These are phyloP conservation scores for Mirounga angustirostris DNA, from an alignment of 2,113 vertebrate genomes.

Conservation along the genomic window DNA sequence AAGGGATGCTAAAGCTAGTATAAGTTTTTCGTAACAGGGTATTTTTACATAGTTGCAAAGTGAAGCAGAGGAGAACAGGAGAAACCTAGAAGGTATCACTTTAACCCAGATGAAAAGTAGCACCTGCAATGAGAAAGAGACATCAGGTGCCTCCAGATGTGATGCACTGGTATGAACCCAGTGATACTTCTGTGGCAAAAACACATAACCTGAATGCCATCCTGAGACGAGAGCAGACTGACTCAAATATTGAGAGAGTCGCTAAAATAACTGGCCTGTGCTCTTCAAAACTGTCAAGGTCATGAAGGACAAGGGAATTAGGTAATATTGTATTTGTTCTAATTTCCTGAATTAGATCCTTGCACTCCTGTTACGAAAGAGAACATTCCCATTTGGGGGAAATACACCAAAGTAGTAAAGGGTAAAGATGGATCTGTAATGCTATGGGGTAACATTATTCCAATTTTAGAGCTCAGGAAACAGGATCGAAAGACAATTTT, in stretches of 20 bases:
- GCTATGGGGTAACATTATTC: background rate
- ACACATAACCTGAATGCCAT: background rate
- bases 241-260: background rate
- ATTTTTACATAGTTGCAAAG: background rate
- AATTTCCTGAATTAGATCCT: background rate
- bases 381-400: background rate
- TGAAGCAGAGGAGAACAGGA: background rate
- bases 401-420: background rate
- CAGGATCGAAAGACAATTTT: background rate
- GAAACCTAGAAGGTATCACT: background rate
- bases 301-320: background rate
- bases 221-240: background rate
- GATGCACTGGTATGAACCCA: background rate
- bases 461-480: constrained; percentile 1
- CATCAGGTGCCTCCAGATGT: background rate
- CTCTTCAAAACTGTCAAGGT: background rate
- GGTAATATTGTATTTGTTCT: background rate
- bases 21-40: background rate
- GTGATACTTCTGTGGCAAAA: background rate
- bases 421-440: background rate
- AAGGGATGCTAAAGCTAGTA: background rate
- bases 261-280: background rate
- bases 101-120: background rate
- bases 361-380: background rate
- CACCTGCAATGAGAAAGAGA: background rate